A percentile compares a stretch with the other conserved stretches of the same genome.
These are phyloP conservation scores for Phocides pigmalion DNA, from an alignment of 1,140 invertebrate species.

Conservation along the genomic window DNA sequence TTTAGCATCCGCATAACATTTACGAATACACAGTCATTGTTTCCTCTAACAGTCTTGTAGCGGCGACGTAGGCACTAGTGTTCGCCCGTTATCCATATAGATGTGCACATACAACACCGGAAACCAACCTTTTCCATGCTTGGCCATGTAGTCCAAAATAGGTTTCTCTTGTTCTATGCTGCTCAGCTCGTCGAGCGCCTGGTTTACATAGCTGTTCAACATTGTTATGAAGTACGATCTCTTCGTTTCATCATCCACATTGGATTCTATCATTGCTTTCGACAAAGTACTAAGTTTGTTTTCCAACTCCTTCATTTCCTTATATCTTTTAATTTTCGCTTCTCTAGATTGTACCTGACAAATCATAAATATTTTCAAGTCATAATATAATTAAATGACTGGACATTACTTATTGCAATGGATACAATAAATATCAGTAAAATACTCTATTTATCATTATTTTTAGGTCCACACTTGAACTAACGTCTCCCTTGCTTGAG, in stretches of 20 bases:
- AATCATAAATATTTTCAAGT: conserved; percentile 31
- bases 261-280: conserved; percentile 85
- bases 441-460: too few species aligned
- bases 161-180: conserved; percentile 89
- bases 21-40: too few species aligned
- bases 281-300: conserved; percentile 87
- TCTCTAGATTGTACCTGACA: conserved; percentile 72
- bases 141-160: conserved; percentile 89
- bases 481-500: too few species aligned
- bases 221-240: conserved; percentile 93
- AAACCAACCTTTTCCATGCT: conserved; percentile 73
- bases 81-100: too few species aligned
- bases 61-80: too few species aligned
- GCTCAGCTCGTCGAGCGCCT: conserved; percentile 91
- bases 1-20: too few species aligned
- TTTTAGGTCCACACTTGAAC: too few species aligned
- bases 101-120: conserved; percentile 2
- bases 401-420: too few species aligned
- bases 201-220: conserved; percentile 89
- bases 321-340: conserved; percentile 90
- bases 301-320: conserved; percentile 92
- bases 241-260: conserved; percentile 91
- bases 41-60: too few species aligned
- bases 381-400: too few species aligned
- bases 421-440: too few species aligned